Evolutionary conservation across 2,888 invertebrate genomes (phyloP).

Genomic region (Rhagium mordax): DNA sequence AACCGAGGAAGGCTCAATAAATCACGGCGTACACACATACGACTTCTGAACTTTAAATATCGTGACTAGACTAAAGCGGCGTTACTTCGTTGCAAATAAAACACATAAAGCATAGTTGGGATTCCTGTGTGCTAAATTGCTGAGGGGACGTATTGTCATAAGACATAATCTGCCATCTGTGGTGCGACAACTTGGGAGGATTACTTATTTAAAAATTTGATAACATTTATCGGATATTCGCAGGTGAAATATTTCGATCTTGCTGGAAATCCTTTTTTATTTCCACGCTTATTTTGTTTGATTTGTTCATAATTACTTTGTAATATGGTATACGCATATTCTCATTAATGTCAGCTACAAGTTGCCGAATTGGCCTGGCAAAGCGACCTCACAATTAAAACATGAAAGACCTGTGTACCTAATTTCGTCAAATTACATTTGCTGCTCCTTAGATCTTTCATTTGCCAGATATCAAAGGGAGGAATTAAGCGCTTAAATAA

Average conservation of each 20-base stretch:
- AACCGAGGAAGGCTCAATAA: neutral
- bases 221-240: too few relatives aligned
- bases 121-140: conserved; percentile 11
- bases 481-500: neutral
- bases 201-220: too few relatives aligned
- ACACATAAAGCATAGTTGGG: conserved; percentile 6
- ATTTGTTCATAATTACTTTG: too few relatives aligned
- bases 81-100: conserved; percentile 1
- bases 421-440: neutral
- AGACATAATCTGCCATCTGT: neutral
- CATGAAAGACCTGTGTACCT: neutral
- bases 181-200: too few relatives aligned
- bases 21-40: neutral
- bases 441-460: neutral
- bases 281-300: too few relatives aligned
- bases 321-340: neutral
- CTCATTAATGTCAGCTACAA: neutral
- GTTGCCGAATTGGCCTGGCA: neutral
- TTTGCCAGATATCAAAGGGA: neutral
- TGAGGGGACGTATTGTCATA: neutral
- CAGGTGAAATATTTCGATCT: too few relatives aligned
- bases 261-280: too few relatives aligned
- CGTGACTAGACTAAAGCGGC: conserved; percentile 19
- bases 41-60: conserved; percentile 11
- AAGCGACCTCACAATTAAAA: neutral